Evolutionary conservation across 2,888 invertebrate species (phyloP), one percentile per base, ranked within the genome.

Genomic region (Drosophila putrida): DNA sequence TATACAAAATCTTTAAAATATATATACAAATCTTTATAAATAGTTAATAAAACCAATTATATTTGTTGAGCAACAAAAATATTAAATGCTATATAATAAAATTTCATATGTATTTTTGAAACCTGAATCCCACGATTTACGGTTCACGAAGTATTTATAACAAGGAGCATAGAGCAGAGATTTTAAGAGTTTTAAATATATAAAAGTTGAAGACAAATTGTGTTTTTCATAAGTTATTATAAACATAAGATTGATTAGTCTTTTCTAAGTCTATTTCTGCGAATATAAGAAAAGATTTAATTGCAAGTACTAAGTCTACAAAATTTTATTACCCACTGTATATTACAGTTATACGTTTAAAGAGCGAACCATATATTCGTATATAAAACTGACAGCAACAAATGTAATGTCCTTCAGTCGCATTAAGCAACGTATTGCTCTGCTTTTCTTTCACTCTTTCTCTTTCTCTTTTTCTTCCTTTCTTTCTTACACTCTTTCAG

Each of bases 391-490:
- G 72, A 49, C 54, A 61, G 51, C 55, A 38, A 54, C 62, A 73
- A 63, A 62, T 44, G 49, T 63, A 82, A 88, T 86, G 88, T 82
- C 86, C 88, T 86, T 86, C 71, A 71, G 63, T 55, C 70, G 49
- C 76, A 69, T 71, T 79, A 75, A 63, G 71, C 55, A 49, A 62
- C 64, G 60, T 43, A 43, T 15, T 31, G 13, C 38, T 8, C 51
- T 31, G 10, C 20, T 31, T 44, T 6, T 15, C 33, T n/a, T 9
- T 27, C n/a, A 35, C 25, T 4, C n/a, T 5, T 8, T 15, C 13
- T 36, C 10, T 4, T 13, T 15, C 2, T 36, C 27, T 6, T 10
- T 11, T 15, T 4, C 11, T 15, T 15, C 0, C 13, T 15, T 6
- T 31, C 15, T 15, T 5, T 35, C 25, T 46, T n/a, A n/a, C n/a